Base-by-base conservation (phyloP, 2,797 vertebrate species). In the Rhinichthys osculus region DNA sequence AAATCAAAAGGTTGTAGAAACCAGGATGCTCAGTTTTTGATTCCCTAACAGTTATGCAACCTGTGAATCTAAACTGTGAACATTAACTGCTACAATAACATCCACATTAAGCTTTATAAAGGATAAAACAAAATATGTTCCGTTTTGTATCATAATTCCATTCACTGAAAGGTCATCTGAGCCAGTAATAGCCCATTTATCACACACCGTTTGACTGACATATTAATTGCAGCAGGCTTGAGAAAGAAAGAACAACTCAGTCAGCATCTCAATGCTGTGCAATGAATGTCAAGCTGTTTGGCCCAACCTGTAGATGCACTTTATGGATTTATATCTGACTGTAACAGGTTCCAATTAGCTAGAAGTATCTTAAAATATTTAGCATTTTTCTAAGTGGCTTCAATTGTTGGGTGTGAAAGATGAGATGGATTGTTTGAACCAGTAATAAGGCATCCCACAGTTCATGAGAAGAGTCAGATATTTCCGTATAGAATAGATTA, bases 121-220 rank as follows among this genome's bases (percentile, higher is more conserved):
- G 47, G 54, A 40, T 70, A 40, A 80, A 72, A 54, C 13, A 52
- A 47, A 80, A 72, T 8, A 35, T 72, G 40, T 38, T 70, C 9
- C 17, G 1, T 47, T 57, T 69, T 35, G 66, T 42, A 57, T 7
- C 38, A 21, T 52, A 79, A 35, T 62, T 59, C 19, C 30, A 69
- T 44, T 82, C 57, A 64, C 71, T 66, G 40, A 59, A 30, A 78
- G 52, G 76, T 42, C 62, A 62, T 5, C 57, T 16, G 14, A 76
- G 70, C n/a, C 14, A 73, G 59, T 87, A 79, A 83, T 67, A 71
- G 80, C 52, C 73, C n/a, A 44, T 85, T 73, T 67, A 67, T 81
- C 83, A 38, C 73, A 67, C 21, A 78, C 67, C 38, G 30, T 59
- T 44, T 87, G 87, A 87, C 72, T 87, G 83, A 88, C 87, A 85